These are phyloP conservation scores for Microcebus ravelobensis DNA, from an alignment of 2,113 vertebrate genomes.

Conservation along the genomic window DNA sequence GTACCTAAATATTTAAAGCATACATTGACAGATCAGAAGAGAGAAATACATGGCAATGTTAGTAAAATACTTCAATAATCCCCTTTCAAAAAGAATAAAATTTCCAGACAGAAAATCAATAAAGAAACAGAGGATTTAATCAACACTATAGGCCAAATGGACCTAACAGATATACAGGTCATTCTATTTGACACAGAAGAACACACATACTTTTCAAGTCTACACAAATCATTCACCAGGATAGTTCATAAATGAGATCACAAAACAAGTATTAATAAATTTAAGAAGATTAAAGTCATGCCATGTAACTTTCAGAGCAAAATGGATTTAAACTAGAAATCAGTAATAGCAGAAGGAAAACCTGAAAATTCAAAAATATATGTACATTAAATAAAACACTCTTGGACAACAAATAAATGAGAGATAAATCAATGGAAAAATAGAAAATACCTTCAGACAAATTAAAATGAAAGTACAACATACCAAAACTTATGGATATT, in stretches of 20 bases:
- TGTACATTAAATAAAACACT: background rate
- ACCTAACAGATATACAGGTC: too few relatives aligned
- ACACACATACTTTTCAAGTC: background rate
- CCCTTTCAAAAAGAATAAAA: background rate
- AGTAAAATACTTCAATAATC: background rate
- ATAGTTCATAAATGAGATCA: too few relatives aligned
- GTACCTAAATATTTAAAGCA: background rate
- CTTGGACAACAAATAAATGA: too few relatives aligned
- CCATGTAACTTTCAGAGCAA: background rate
- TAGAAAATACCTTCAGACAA: background rate
- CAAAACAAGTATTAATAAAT: background rate
- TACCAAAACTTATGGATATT: background rate
- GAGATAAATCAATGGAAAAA: background rate
- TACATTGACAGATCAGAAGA: background rate
- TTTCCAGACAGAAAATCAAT: background rate
- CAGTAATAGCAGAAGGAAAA: background rate
- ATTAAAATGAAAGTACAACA: background rate
- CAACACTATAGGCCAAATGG: background rate
- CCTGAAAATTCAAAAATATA: background rate
- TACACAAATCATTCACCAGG: background rate
- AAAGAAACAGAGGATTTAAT: background rate
- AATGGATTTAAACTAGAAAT: background rate
- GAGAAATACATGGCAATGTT: background rate
- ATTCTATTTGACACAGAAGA: background rate
- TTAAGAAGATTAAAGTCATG: background rate